These are phyloP conservation scores for Platyura marginata DNA, from an alignment of 1,140 invertebrate genomes.

Conservation along the genomic window DNA sequence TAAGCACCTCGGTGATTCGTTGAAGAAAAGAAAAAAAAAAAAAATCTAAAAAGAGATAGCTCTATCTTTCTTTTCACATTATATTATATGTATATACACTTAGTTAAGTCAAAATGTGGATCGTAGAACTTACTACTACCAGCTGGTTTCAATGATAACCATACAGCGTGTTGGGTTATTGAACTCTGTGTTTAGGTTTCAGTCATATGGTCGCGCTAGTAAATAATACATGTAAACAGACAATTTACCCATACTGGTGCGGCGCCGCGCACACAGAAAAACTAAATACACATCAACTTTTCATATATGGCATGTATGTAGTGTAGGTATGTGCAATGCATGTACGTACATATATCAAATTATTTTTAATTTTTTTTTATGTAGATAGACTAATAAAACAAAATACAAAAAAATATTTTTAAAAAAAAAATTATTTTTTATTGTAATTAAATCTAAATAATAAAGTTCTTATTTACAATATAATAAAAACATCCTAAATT, in stretches of 20 bases:
- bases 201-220: background rate
- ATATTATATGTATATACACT: too few species aligned
- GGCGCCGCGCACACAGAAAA: too few species aligned
- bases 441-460: too few species aligned
- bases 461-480: background rate
- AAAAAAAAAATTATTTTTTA: background rate
- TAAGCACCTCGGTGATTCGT: too few species aligned
- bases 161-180: constrained; percentile 1
- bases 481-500: background rate
- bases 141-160: background rate
- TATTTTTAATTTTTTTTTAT: constrained; percentile 4
- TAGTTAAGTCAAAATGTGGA: constrained; percentile 3
- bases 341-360: constrained; percentile 2
- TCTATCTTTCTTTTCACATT: too few species aligned
- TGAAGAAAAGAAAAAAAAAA: too few species aligned
- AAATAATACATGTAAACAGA: constrained; percentile 3
- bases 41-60: too few species aligned
- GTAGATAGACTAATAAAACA: background rate
- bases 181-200: background rate
- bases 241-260: too few species aligned
- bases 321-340: background rate
- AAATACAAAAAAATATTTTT: background rate
- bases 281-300: too few species aligned
- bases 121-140: constrained; percentile 2
- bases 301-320: too few species aligned